These are phyloP conservation scores for Lepus townsendii DNA, from an alignment of 2,797 vertebrate genomes.

Conservation along the genomic window DNA sequence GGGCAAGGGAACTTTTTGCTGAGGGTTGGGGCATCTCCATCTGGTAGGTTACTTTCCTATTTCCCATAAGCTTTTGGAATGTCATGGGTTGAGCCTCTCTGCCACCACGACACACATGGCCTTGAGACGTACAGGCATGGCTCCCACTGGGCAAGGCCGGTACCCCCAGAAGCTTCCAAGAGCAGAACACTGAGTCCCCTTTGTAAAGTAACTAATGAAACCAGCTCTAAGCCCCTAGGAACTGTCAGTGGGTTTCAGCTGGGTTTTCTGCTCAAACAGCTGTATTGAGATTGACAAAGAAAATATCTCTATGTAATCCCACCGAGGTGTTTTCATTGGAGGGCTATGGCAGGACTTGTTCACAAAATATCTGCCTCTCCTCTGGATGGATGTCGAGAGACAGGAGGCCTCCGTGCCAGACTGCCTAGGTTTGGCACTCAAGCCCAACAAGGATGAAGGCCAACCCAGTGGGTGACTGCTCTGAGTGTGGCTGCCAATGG, in stretches of 20 bases:
- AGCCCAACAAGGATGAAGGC: constrained; percentile 82
- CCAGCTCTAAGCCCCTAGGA: constrained; percentile 73
- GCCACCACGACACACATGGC: constrained; percentile 7
- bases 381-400: constrained; percentile 85
- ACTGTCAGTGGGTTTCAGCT: constrained; percentile 79
- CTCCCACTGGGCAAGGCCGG: constrained; percentile 36
- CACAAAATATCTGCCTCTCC: constrained; percentile 87
- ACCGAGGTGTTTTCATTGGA: constrained; percentile 88
- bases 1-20: neutral
- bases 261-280: constrained; percentile 82
- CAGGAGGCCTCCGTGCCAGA: constrained; percentile 82
- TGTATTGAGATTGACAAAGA: constrained; percentile 85
- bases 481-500: constrained; percentile 79
- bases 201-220: constrained; percentile 75
- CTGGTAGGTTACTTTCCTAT: neutral
- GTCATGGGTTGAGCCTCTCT: neutral
- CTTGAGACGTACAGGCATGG: constrained; percentile 50
- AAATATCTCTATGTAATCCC: constrained; percentile 84
- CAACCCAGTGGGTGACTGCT: constrained; percentile 84
- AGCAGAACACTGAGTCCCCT: constrained; percentile 72
- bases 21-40: neutral
- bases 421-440: constrained; percentile 81
- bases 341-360: constrained; percentile 81
- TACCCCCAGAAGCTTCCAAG: constrained; percentile 45
- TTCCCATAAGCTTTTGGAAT: neutral